Base-by-base conservation (phyloP, 2,797 vertebrate species). In the Chelon auratus region DNA sequence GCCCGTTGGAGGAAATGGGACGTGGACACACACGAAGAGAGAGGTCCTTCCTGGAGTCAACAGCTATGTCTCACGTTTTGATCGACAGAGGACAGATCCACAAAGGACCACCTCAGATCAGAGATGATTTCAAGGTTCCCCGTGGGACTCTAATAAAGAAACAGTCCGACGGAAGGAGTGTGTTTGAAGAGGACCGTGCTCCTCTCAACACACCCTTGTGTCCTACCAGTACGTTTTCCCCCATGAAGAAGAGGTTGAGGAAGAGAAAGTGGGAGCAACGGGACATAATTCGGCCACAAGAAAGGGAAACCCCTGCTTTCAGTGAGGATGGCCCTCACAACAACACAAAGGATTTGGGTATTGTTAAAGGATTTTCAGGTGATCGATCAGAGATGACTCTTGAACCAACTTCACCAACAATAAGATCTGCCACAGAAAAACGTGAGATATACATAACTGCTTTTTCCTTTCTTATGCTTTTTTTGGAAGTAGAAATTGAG, bases 201-300 rank as follows among this genome's bases (percentile, higher is more conserved):
- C 40, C 54, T 52, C 18, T 64, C 0, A 20, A 54, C 37, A 39
- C 15, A 4, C 47, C 3, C 1, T 0, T 20, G 40, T 85, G 80
- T 55, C 62, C 81, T 9, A 45, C 48, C 3, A 72, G 54, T 13
- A 42, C 63, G 3, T 86, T 77, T 75, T 73, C 82, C 37, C 78
- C 75, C 3, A 57, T 80, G 58, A 89, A 36, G 47, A 87, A 68
- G 14, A 86, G 54, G n/a, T 8, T 76, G 18, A 83, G 75, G 54
- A 85, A 76, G 72, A 86, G 80, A 42, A 83, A 68, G 39, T 10
- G n/a, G 30, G 77, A 83, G 36, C 63, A 24, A 2, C 68, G 67
- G 12, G 79, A 73, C 1, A 2, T 2, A 45, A 22, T 18, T 51
- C 45, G 62, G 39, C 37, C 22, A 56, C 48, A 4, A 3, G 15